Base-by-base conservation (phyloP, 2,797 vertebrate genomes). In the Eulemur albifrons region DNA sequence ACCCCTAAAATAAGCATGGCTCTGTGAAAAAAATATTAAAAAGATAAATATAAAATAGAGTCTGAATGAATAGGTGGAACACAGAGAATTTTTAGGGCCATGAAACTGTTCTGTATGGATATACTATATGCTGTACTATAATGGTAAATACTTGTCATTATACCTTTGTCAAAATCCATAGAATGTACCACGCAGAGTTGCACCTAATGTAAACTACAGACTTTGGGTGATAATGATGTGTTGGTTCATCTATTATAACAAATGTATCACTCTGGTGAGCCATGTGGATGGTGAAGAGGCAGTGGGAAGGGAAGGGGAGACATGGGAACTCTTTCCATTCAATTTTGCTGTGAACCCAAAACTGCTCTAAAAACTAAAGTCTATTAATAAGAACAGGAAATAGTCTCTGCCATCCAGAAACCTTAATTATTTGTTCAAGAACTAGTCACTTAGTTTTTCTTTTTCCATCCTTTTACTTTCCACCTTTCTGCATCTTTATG, bases 401-500 rank as follows among this genome's bases (percentile, higher is more conserved):
- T 35, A 79, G 17, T 88, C 81, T 90, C 30, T 45, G 63, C 30
- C 67, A 79, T 38, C 9, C 25, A 79, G 27, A 20, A 93, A 50
- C 7, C 67, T 90, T 70, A 76, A 59, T 69, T 59, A 84, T 79
- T 93, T 90, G 25, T 90, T 87, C 32, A 85, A 91, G 59, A 84
- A 35, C 57, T 30, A 91, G 30, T 38, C 59, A 25, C 9, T 88
- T 88, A n/a, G 11, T 43, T 88, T 91, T 88, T 30, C 50, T 72
- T 89, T 95, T 76, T 40, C 54, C 52, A 73, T 54, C 13, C 63
- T 82, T 83, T 95, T 69, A 63, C 38, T 59, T 83, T 88, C 35
- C 38, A 61, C 38, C 11, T 76, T 80, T 87, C 63, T 57, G 52
- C 48, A 25, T 84, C 30, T 54, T 91, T 72, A 75, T 79, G 72